Evolutionary conservation across 2,888 invertebrate genomes (phyloP).

Genomic region (Eurois occulta): DNA sequence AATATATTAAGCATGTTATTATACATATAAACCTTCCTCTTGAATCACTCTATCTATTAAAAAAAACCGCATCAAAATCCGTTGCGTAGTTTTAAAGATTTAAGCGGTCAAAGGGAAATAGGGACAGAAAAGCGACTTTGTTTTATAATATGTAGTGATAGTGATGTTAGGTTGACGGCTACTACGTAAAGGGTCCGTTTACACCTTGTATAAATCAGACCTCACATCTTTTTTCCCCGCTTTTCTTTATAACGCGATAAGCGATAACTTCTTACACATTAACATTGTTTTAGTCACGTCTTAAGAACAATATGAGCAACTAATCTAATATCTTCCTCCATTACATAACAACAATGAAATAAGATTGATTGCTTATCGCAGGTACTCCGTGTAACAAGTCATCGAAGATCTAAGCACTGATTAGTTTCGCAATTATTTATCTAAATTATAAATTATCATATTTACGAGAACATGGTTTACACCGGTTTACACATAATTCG

Average conservation of each 20-base stretch:
- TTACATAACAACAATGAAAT: conserved; percentile 9
- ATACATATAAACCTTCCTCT: too few relatives aligned
- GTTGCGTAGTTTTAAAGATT: too few relatives aligned
- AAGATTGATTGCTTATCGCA: not conserved
- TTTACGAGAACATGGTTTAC: conserved; percentile 3
- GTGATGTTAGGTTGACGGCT: too few relatives aligned
- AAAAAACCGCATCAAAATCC: too few relatives aligned
- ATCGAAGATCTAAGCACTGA: not conserved
- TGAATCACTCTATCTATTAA: too few relatives aligned
- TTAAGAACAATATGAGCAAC: not conserved
- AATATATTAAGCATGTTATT: too few relatives aligned
- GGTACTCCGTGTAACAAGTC: not conserved
- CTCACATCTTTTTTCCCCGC: too few relatives aligned
- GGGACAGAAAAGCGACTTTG: too few relatives aligned
- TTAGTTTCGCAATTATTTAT: not conserved
- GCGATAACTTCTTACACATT: conserved; percentile 2
- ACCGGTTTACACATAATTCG: conserved; percentile 13
- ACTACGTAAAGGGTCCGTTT: too few relatives aligned
- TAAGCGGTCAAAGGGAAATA: too few relatives aligned
- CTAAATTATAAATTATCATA: not conserved
- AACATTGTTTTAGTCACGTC: conserved; percentile 32
- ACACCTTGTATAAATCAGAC: not conserved
- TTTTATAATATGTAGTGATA: too few relatives aligned
- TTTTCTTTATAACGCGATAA: too few relatives aligned
- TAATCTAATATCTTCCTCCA: not conserved